Conservation (phyloP, 2,113 vertebrate genomes). For the Serinus canaria region DNA sequence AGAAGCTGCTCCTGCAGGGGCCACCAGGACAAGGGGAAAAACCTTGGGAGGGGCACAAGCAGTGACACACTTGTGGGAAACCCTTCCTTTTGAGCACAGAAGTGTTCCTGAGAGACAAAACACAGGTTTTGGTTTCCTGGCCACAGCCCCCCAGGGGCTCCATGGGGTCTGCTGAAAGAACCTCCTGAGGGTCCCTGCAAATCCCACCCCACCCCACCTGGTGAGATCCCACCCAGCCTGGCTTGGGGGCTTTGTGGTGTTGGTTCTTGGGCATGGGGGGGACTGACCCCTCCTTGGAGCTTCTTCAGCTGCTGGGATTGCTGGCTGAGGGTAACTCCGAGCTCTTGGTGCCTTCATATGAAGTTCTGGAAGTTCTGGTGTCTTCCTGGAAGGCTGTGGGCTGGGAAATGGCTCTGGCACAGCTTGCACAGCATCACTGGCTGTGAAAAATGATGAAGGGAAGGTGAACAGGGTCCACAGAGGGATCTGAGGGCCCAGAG, state of each 20-base stretch:
- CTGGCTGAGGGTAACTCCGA: neutral
- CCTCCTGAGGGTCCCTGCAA: neutral
- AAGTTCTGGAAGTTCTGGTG: neutral
- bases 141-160: fast-evolving
- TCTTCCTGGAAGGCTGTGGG: neutral
- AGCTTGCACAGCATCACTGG: neutral
- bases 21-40: neutral
- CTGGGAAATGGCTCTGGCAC: neutral
- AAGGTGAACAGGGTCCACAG: neutral
- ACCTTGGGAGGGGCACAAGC: neutral
- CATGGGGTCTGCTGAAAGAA: fast-evolving
- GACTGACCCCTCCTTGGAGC: fast-evolving
- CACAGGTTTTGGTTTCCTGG: fast-evolving
- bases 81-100: neutral
- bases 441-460: fast-evolving
- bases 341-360: neutral
- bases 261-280: neutral
- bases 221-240: neutral
- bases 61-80: neutral
- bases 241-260: neutral
- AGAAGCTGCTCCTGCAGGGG: neutral
- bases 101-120: fast-evolving
- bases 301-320: neutral
- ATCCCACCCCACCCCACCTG: neutral
- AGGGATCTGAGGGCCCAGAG: neutral